phyloP scores from a whole-genome alignment of 2,797 vertebrate species.

The Labroides dimidiatus region DNA sequence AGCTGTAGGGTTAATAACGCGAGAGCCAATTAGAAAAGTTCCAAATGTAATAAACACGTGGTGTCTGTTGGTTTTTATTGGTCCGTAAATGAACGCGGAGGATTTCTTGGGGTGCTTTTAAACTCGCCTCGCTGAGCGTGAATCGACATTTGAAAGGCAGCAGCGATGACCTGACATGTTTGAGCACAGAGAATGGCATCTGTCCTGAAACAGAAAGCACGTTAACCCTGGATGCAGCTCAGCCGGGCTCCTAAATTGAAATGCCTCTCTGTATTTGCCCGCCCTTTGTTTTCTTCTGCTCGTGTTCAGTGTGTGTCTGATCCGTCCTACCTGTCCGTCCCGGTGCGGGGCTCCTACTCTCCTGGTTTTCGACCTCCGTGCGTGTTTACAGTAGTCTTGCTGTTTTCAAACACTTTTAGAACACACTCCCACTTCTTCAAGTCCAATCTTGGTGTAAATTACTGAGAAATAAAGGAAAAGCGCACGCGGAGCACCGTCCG shows the following conservation, averaged over 20 bases:
- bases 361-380: too few species aligned
- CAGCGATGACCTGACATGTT: slow-evolving; percentile 4
- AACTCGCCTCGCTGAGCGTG: neutral
- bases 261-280: accelerated
- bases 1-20: neutral
- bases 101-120: neutral
- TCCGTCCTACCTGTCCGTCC: slow-evolving; percentile 55
- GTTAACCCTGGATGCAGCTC: neutral
- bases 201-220: neutral
- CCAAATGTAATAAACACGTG: neutral
- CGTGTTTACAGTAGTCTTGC: too few species aligned
- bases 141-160: neutral
- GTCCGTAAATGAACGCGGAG: neutral
- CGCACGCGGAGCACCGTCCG: neutral
- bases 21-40: slow-evolving; percentile 31
- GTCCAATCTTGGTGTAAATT: neutral
- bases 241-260: too few species aligned
- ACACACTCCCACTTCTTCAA: slow-evolving; percentile 17
- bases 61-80: neutral
- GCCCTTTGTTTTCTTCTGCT: neutral
- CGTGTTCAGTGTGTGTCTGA: neutral
- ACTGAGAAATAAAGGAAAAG: neutral
- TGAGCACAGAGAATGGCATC: neutral
- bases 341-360: slow-evolving; percentile 26
- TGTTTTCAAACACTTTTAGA: slow-evolving; percentile 39